Percentiles rank a stretch among this genome's conserved stretches.
Evolutionary conservation across 2,888 invertebrate genomes (phyloP).

Genomic region (Xanthorhoe spadicearia): DNA sequence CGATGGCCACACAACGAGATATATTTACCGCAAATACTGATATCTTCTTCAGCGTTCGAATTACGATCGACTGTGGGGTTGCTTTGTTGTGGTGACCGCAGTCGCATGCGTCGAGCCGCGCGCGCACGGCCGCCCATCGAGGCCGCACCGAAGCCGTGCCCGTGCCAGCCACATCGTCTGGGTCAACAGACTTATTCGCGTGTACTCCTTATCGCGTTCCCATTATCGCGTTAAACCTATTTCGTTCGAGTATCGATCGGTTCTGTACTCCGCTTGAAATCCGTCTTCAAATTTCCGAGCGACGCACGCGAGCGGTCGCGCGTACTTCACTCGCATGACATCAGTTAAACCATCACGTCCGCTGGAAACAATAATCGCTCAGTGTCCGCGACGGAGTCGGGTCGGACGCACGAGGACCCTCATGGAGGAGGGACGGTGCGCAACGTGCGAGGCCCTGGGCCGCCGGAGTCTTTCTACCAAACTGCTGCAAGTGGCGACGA

Average conservation of each 20-base stretch:
- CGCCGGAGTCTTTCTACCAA: slow-evolving; percentile 76
- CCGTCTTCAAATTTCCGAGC: slow-evolving; percentile 73
- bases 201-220: slow-evolving; percentile 80
- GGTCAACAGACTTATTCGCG: slow-evolving; percentile 82
- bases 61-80: slow-evolving; percentile 73
- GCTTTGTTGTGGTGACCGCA: slow-evolving; percentile 73
- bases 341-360: slow-evolving; percentile 83
- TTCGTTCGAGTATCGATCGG: slow-evolving; percentile 78
- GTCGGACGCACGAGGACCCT: slow-evolving; percentile 78
- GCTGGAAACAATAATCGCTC: slow-evolving; percentile 78
- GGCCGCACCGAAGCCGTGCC: slow-evolving; percentile 76
- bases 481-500: slow-evolving; percentile 78
- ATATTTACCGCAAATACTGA: slow-evolving; percentile 80
- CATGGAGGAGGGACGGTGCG: slow-evolving; percentile 80
- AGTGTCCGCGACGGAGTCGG: slow-evolving; percentile 80
- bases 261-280: slow-evolving; percentile 61
- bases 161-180: slow-evolving; percentile 69
- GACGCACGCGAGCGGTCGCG: slow-evolving; percentile 73
- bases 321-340: slow-evolving; percentile 80
- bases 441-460: slow-evolving; percentile 79
- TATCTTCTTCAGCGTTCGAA: slow-evolving; percentile 77
- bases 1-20: slow-evolving; percentile 64
- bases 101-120: slow-evolving; percentile 76
- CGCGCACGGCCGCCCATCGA: slow-evolving; percentile 71
- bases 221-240: slow-evolving; percentile 82